Conservation (phyloP, 2,888 invertebrate genomes). For the Branchinecta sandiegonensis region DNA sequence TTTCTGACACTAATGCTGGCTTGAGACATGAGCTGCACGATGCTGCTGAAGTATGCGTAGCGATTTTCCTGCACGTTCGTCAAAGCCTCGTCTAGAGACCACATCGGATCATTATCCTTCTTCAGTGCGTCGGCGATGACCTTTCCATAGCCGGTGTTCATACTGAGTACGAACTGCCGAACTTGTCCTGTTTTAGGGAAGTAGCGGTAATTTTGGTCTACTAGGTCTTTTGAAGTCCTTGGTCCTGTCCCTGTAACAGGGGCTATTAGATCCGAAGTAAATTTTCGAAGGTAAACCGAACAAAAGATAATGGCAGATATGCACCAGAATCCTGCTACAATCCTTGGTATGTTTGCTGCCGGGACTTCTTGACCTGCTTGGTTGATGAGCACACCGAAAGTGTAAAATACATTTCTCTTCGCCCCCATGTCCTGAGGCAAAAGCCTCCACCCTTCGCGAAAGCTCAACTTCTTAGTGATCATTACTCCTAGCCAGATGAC, state of each 20-base stretch:
- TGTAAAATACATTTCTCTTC: not conserved
- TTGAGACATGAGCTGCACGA: not conserved
- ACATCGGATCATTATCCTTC: not conserved
- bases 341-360: not conserved
- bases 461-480: not conserved
- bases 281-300: not conserved
- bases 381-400: not conserved
- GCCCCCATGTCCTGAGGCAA: too few relatives aligned
- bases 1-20: not conserved
- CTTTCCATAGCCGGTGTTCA: not conserved
- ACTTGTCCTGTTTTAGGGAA: slow-evolving; percentile 5
- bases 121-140: not conserved
- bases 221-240: not conserved
- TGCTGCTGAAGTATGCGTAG: not conserved
- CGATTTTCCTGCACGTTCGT: not conserved
- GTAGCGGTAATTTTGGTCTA: slow-evolving; percentile 2
- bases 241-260: not conserved
- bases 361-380: not conserved
- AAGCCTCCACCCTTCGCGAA: too few relatives aligned
- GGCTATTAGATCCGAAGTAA: not conserved
- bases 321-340: not conserved
- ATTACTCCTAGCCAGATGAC: not conserved
- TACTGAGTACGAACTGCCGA: not conserved
- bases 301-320: not conserved
- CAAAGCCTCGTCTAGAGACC: not conserved